Conservation (phyloP, 2,113 vertebrate genomes). For the Nipponia nippon region DNA sequence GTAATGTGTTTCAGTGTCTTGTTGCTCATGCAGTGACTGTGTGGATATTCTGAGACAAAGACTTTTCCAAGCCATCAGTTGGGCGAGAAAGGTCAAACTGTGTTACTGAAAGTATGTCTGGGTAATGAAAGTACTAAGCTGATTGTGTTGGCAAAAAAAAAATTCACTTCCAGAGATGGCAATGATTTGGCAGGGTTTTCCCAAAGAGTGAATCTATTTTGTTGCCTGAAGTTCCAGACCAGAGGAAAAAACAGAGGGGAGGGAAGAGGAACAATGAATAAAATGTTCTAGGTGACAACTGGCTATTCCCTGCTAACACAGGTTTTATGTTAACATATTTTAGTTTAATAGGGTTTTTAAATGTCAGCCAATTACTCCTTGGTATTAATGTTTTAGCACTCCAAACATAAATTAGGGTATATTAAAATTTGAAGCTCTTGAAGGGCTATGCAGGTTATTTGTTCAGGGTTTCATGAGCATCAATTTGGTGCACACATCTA, state of each 20-base stretch:
- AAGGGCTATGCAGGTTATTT: not conserved
- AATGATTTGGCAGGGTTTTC: not conserved
- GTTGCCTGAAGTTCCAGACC: not conserved
- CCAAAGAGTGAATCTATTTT: not conserved
- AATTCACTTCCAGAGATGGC: not conserved
- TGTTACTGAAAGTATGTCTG: not conserved
- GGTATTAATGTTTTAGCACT: not conserved
- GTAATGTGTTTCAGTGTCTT: accelerated
- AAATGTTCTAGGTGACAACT: not conserved
- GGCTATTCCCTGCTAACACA: not conserved
- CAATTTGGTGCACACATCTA: not conserved
- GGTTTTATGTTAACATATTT: slow-evolving; percentile 26
- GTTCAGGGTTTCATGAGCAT: not conserved
- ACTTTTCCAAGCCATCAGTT: not conserved
- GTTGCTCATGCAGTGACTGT: accelerated
- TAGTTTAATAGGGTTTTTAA: slow-evolving; percentile 20
- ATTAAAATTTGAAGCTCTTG: not conserved
- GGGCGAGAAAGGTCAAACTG: not conserved
- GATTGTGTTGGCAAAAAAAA: not conserved
- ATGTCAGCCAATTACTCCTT: not conserved
- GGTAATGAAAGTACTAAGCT: not conserved
- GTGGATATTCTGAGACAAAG: not conserved
- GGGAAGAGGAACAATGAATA: not conserved
- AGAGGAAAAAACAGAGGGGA: not conserved
- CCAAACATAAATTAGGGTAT: not conserved